Conservation (phyloP, 2,113 vertebrate species). For the Canis aureus region DNA sequence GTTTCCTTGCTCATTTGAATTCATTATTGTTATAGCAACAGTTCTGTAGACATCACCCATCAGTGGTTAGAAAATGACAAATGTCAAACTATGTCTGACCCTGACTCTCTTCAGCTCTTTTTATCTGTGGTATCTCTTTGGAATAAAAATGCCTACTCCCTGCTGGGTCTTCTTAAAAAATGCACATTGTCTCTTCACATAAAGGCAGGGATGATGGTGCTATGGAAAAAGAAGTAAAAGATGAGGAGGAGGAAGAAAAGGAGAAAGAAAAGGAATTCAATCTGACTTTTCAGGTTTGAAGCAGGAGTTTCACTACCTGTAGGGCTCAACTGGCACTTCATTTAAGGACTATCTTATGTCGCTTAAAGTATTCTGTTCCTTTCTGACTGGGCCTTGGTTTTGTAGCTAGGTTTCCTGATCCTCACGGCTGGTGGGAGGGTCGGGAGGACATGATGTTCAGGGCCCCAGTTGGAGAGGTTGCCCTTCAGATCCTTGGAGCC, state of each 20-base stretch:
- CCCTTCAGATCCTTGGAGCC: neutral
- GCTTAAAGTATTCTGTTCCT: neutral
- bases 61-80: constrained; percentile 79
- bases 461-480: neutral
- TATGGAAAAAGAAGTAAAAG: neutral
- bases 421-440: neutral
- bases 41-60: constrained; percentile 64
- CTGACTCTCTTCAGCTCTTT: constrained; percentile 69
- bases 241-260: neutral
- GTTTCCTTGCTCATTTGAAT: constrained; percentile 74
- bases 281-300: constrained; percentile 52
- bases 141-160: constrained; percentile 79
- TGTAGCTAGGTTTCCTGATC: constrained; percentile 20
- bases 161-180: constrained; percentile 80
- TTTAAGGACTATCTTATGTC: neutral
- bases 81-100: constrained; percentile 80
- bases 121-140: constrained; percentile 78
- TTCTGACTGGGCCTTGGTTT: constrained; percentile 29
- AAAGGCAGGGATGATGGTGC: constrained; percentile 58
- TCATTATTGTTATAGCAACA: constrained; percentile 64
- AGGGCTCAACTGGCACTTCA: neutral
- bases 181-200: constrained; percentile 75
- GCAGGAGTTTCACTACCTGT: constrained; percentile 56
- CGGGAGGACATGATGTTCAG: constrained; percentile 7
- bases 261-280: constrained; percentile 15